Conservation (phyloP, 2,888 invertebrate genomes). For the Bombylius discolor region DNA sequence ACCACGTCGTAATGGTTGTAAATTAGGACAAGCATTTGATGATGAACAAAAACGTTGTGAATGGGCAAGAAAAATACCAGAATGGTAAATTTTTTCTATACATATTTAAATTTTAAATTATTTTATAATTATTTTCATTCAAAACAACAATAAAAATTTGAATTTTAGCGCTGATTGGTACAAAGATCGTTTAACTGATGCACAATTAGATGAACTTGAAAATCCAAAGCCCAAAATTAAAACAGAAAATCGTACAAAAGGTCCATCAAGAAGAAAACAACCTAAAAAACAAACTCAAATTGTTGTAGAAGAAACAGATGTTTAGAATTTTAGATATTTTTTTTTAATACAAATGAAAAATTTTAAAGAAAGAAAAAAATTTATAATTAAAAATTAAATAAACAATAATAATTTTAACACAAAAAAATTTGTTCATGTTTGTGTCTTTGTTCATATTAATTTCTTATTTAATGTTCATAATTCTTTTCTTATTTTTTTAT, state of each 20-base stretch:
- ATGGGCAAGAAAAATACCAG: constrained; percentile 76
- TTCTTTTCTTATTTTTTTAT: no score
- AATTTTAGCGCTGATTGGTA: constrained; percentile 75
- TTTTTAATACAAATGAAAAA: no score
- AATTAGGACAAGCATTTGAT: constrained; percentile 79
- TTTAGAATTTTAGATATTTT: no score
- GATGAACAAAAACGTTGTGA: constrained; percentile 66
- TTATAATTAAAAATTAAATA: no score
- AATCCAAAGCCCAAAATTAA: constrained; percentile 56
- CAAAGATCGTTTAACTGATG: constrained; percentile 69
- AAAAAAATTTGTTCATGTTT: no score
- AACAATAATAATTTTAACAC: no score
- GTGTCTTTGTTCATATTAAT: no score
- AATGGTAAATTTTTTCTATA: constrained; percentile 61
- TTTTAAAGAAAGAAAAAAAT: no score
- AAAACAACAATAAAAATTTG: not conserved
- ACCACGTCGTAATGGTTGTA: constrained; percentile 76
- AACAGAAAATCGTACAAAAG: constrained; percentile 40
- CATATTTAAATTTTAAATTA: not conserved
- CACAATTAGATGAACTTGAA: constrained; percentile 64
- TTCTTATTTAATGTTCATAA: no score
- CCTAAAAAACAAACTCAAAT: constrained; percentile 18
- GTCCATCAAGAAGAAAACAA: constrained; percentile 28
- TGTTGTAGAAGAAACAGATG: constrained; percentile 21
- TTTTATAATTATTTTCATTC: constrained; percentile 4